Base-by-base conservation (phyloP, 1,140 invertebrate genomes). In the Trinorchestia longiramus region DNA sequence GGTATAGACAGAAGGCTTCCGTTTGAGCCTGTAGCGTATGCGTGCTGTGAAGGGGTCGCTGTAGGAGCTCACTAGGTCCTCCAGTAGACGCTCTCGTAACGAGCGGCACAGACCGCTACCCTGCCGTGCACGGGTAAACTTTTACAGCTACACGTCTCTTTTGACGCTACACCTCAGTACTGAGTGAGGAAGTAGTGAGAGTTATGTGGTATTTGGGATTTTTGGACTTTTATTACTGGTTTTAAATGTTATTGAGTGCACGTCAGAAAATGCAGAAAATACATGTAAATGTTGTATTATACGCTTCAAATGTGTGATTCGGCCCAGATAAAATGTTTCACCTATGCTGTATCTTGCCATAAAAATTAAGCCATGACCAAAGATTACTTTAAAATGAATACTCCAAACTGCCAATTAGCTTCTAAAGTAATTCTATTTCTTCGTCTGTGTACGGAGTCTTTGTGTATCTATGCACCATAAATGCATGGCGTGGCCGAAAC, bases 1-100 rank as follows among this genome's bases (percentile, higher is more conserved):
- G 6, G 96, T 96, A 90, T 96, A 96, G 41, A 96, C 96, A 23
- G 96, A 96, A 0, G 96, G 96, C 53, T 96, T 96, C 87, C 96
- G 96, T 96, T 96, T 96, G 45, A 96, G 96, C 23, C 96, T 92
- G 96, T 96, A 96, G 19, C 96, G 95, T 19, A 96, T 96, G 94
- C 96, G 96, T 28, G 96, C 90, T 44, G 96, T 96, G 95, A 96
- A 95, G 36, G 96, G 96, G 43, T 95, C 96, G 43, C 92, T 96
- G 96, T 57, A 96, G 94, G 96, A 96, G 17, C 94, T 96, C 53
- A 95, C 87, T 0, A 96, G 96, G 45, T 96, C 96, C 53, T 96
- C 94, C 95, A 95, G 91, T 0, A 96, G 95, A 40, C 95, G 91
- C 57, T 96, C 95, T 11, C 96, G 92, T 28, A 96, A 96, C 3